phyloP scores from a whole-genome alignment of 2,888 invertebrate genomes.

The Drosophila nr. perissopoda region DNA sequence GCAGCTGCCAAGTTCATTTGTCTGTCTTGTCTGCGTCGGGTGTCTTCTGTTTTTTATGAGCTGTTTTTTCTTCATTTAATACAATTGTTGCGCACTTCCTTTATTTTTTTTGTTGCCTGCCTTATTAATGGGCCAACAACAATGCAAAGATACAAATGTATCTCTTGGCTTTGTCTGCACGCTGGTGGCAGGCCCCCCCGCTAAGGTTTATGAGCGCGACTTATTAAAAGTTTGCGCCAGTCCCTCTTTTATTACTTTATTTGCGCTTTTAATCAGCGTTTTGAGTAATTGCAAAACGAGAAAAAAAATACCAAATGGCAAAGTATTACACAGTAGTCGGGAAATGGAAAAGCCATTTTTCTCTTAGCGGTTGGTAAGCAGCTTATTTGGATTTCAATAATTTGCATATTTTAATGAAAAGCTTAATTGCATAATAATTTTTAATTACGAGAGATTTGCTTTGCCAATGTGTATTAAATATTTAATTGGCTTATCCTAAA shows the following conservation, averaged over 20 bases:
- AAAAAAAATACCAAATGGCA: slow-evolving; percentile 3
- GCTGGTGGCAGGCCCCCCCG: slow-evolving; percentile 34
- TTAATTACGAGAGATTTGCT: background rate
- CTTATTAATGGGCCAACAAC: slow-evolving; percentile 77
- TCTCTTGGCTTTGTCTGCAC: slow-evolving; percentile 60
- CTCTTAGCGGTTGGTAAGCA: slow-evolving; percentile 12
- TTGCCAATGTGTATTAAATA: background rate
- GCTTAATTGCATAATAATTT: slow-evolving; percentile 13
- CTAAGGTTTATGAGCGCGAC: slow-evolving; percentile 64
- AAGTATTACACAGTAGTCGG: slow-evolving; percentile 10
- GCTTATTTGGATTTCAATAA: slow-evolving; percentile 24
- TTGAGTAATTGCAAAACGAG: slow-evolving; percentile 61
- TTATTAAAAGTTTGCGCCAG: slow-evolving; percentile 71
- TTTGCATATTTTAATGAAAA: slow-evolving; percentile 31
- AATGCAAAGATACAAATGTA: slow-evolving; percentile 68
- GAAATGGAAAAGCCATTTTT: slow-evolving; percentile 31
- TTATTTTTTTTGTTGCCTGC: slow-evolving; percentile 42
- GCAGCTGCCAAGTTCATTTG: slow-evolving; percentile 61
- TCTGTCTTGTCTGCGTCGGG: slow-evolving; percentile 35
- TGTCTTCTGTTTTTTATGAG: slow-evolving; percentile 49
- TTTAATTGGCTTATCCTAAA: background rate
- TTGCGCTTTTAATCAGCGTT: slow-evolving; percentile 69
- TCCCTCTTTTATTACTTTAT: slow-evolving; percentile 60
- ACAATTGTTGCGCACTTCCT: slow-evolving; percentile 66
- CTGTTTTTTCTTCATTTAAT: slow-evolving; percentile 70